Conservation (phyloP, 2,797 vertebrate species). For the Chiloscyllium punctatum region DNA sequence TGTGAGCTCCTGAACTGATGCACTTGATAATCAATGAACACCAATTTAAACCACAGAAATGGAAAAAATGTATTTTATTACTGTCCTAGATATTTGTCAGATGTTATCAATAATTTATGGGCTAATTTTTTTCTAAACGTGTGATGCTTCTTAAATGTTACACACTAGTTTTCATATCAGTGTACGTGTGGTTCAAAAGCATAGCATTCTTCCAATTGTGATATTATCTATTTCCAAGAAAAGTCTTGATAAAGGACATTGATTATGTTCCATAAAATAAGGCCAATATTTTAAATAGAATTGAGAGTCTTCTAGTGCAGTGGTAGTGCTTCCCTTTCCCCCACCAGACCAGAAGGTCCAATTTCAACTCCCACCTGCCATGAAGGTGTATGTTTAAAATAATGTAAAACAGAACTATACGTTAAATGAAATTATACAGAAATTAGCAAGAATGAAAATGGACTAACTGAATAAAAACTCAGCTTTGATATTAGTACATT, state of each 20-base stretch:
- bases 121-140: not conserved
- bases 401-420: too few relatives aligned
- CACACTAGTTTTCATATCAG: not conserved
- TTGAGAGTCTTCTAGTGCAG: too few relatives aligned
- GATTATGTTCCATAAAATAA: not conserved
- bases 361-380: too few relatives aligned
- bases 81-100: not conserved
- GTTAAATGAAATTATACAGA: not conserved
- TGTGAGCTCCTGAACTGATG: not conserved
- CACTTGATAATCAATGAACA: not conserved
- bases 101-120: too few relatives aligned
- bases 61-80: not conserved
- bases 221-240: not conserved
- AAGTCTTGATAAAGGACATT: not conserved
- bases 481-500: not conserved
- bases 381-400: too few relatives aligned
- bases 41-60: not conserved
- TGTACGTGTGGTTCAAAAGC: not conserved
- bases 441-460: not conserved
- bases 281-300: not conserved
- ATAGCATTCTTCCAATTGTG: not conserved
- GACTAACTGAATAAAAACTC: not conserved
- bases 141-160: not conserved
- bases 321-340: too few relatives aligned
- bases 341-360: too few relatives aligned